phyloP scores from a whole-genome alignment of 2,888 invertebrate species.

The Drosophila paranaensis region DNA sequence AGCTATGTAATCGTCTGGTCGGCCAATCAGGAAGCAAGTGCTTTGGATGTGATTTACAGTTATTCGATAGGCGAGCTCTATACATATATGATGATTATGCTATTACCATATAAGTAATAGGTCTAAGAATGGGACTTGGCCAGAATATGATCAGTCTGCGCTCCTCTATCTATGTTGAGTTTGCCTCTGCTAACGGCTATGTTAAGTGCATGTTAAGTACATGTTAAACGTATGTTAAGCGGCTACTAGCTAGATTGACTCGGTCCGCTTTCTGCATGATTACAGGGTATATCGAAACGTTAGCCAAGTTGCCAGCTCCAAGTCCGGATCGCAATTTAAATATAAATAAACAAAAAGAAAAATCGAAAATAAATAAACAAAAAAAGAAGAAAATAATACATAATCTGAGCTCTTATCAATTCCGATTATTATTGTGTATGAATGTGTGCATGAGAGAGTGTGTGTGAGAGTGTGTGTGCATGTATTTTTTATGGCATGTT shows the following conservation, averaged over 20 bases:
- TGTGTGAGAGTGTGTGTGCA: neutral
- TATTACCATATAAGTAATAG: too few relatives aligned
- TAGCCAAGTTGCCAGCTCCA: slow-evolving; percentile 4
- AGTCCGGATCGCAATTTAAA: slow-evolving; percentile 40
- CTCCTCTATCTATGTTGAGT: neutral
- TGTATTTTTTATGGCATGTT: slow-evolving; percentile 37
- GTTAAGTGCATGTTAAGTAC: neutral
- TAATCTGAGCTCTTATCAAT: slow-evolving; percentile 52
- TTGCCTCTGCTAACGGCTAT: neutral
- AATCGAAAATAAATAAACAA: slow-evolving; percentile 14
- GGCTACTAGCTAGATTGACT: neutral
- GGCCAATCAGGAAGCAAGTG: neutral
- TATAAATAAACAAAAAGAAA: slow-evolving; percentile 31
- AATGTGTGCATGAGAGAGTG: slow-evolving; percentile 7
- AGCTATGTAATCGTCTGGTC: slow-evolving; percentile 22
- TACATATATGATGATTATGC: too few relatives aligned
- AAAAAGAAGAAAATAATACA: slow-evolving; percentile 18
- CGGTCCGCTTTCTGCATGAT: neutral
- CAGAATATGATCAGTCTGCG: neutral
- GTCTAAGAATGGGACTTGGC: too few relatives aligned
- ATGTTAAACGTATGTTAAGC: neutral
- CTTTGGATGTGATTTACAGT: too few relatives aligned
- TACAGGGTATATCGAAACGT: neutral
- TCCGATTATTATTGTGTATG: slow-evolving; percentile 42
- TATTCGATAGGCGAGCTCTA: too few relatives aligned